Evolutionary conservation across 2,888 invertebrate genomes (phyloP).

Genomic region (Microdon myrmicae): DNA sequence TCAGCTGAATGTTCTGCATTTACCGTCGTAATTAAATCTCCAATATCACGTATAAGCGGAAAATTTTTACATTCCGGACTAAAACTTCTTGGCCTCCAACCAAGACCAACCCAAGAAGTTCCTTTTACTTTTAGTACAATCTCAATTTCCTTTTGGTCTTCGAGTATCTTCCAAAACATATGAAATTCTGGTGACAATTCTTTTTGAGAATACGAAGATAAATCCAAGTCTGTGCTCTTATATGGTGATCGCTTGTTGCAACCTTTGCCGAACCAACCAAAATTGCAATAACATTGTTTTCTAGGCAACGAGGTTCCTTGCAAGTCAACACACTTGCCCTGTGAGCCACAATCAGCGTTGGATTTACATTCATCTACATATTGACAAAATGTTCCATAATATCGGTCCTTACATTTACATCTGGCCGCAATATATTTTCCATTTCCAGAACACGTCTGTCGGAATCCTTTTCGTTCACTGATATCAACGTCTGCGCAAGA

Average conservation of each 20-base stretch:
- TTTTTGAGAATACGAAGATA: conserved; percentile 76
- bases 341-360: conserved; percentile 85
- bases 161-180: conserved; percentile 86
- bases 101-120: conserved; percentile 85
- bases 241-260: conserved; percentile 84
- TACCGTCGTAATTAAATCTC: conserved; percentile 57
- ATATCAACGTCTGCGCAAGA: conserved; percentile 96
- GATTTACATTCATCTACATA: conserved; percentile 87
- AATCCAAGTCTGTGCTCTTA: conserved; percentile 78
- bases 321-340: conserved; percentile 86
- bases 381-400: conserved; percentile 86
- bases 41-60: conserved; percentile 72
- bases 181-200: conserved; percentile 79
- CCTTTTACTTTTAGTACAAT: conserved; percentile 88
- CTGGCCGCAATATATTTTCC: conserved; percentile 82
- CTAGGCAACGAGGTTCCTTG: conserved; percentile 83
- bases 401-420: conserved; percentile 84
- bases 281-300: conserved; percentile 88
- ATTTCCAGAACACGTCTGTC: conserved; percentile 85
- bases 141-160: conserved; percentile 87
- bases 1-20: conserved; percentile 60
- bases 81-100: conserved; percentile 87
- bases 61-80: conserved; percentile 84
- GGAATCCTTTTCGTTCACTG: conserved; percentile 77
- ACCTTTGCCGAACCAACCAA: conserved; percentile 86